Evolutionary conservation across 1,140 invertebrate species (phyloP).

Genomic region (Glossosoma conforme): DNA sequence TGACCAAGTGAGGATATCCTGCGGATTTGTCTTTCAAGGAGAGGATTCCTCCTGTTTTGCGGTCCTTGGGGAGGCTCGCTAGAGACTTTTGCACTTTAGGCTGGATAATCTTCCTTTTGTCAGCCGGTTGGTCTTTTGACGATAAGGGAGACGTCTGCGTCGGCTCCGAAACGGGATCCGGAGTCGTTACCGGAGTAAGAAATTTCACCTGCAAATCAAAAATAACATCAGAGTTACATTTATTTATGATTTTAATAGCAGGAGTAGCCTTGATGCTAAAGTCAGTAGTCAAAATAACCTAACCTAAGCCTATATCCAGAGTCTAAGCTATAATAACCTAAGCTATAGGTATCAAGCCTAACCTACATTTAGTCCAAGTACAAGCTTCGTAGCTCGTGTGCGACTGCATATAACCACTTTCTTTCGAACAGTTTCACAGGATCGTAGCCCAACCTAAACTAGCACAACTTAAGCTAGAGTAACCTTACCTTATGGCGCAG

Average conservation of each 20-base stretch:
- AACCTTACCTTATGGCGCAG: too few relatives aligned
- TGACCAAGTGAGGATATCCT: slow-evolving; percentile 47
- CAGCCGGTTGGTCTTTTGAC: slow-evolving; percentile 27
- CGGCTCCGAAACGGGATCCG: slow-evolving; percentile 39
- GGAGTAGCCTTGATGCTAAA: too few relatives aligned
- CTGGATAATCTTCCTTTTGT: slow-evolving; percentile 44
- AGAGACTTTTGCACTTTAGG: slow-evolving; percentile 45
- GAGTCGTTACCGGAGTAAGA: slow-evolving; percentile 52
- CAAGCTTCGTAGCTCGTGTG: too few relatives aligned
- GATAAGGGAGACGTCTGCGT: slow-evolving; percentile 25
- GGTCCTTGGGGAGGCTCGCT: slow-evolving; percentile 39
- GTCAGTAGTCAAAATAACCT: too few relatives aligned
- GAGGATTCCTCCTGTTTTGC: slow-evolving; percentile 48
- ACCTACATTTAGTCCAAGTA: too few relatives aligned
- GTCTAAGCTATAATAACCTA: too few relatives aligned
- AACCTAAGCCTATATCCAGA: too few relatives aligned
- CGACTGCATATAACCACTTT: too few relatives aligned
- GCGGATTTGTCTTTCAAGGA: slow-evolving; percentile 49
- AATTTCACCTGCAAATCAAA: slow-evolving; percentile 49
- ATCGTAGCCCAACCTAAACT: too few relatives aligned
- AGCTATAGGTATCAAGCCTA: too few relatives aligned
- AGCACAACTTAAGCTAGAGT: too few relatives aligned
- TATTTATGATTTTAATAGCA: background rate
- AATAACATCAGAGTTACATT: background rate
- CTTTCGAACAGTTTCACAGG: too few relatives aligned